Evolutionary conservation across 1,140 invertebrate species (phyloP), one percentile per base, ranked within the genome.

Genomic region (Bombus confusus): DNA sequence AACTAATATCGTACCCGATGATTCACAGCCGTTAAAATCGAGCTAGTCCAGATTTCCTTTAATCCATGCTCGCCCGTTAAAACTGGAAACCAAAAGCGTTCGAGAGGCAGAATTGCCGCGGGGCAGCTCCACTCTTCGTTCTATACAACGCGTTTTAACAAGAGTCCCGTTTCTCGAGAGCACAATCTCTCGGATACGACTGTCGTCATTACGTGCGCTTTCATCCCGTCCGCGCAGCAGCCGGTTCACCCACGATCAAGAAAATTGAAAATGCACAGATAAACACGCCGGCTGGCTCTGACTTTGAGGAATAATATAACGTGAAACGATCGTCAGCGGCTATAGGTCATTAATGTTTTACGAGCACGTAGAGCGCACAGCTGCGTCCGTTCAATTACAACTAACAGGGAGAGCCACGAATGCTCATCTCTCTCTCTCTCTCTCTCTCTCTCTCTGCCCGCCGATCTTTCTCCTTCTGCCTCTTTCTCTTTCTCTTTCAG

Each of bases 331-430:
- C 87, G 82, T 83, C 85, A 80, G 78, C 74, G 78, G 86, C 85
- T 90, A 91, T 88, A 86, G 86, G 90, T 91, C 91, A 91, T 93
- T 93, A 93, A 92, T 87, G 88, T 92, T 93, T 93, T 93, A 92
- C 91, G 91, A 91, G 88, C 87, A 80, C 86, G 90, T 86, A 86
- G 89, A 88, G 88, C 86, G 90, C 89, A 89, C 91, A 90, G 91
- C 91, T 92, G 92, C 83, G 85, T 92, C 91, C 91, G 92, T 93
- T 93, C 92, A 93, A 93, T 93, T 93, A 93, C 83, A 85, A 86
- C 80, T 69, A 84, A 83, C 86, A 90, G 86, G 75, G 73, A 62
- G 73, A 76, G 66, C 43, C 86, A 87, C 88, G 87, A 78, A 73
- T 80, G 73, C 80, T 52, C 80, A 73, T 68, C 73, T 43, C 41